Evolutionary conservation across 2,888 invertebrate species (phyloP), one percentile per base, ranked within the genome.

Genomic region (Plusia festucae): DNA sequence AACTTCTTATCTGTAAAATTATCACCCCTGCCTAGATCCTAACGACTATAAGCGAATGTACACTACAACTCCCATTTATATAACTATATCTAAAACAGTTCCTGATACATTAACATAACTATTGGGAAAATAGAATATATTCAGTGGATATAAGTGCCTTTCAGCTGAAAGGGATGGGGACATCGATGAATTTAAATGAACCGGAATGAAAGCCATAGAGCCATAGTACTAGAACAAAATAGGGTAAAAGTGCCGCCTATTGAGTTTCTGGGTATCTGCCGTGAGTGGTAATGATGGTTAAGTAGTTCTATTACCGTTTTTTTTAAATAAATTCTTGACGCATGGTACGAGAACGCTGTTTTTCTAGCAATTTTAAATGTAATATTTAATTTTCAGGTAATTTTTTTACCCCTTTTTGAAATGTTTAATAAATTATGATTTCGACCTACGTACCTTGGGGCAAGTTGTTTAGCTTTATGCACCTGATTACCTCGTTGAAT

Each of bases 151-250:
- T n/a, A 55, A 55, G 51, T 22, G 30, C 34, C 55, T 55, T 51
- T 40, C 30, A n/a, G 24, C 44, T 20, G 40, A 53, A 56, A 46
- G 32, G 60, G 51, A 60, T 56, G 60, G 49, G 54, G 49, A 54
- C 54, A 24, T 15, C 55, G 30, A 60, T 65, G 65, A 65, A 60
- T 65, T 65, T 32, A 65, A 65, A 65, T 55, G 55, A 55, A 56
- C 7, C n/a, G 20, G 59, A 64, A 59, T 30, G 16, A n/a, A 24
- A 49, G n/a, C 44, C 20, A 60, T 60, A 22, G 27, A 49, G n/a
- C 44, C 13, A 49, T 60, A 22, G 30, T 49, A 32, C 15, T 53
- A 22, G 20, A 60, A 30, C 44, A 22, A 30, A 55, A 61, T 55
- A 30, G 53, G 53, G 20, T 53, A 1, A 6, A 54, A 54, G 54